Percentiles rank a stretch among this genome's conserved stretches.
Evolutionary conservation across 2,888 invertebrate species (phyloP).

Genomic region (Glyphotaelius pellucidus): DNA sequence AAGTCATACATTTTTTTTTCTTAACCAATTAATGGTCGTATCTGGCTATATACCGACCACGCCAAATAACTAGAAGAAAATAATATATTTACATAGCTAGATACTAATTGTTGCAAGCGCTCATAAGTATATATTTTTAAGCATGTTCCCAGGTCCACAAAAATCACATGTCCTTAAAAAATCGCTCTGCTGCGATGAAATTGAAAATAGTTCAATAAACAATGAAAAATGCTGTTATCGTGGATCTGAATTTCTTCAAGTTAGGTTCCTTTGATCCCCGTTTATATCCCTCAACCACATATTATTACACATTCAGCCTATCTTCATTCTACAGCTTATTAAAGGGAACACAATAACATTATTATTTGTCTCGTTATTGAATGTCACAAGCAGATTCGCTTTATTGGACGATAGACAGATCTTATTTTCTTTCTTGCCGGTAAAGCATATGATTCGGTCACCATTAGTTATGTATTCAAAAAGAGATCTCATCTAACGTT

Average conservation of each 20-base stretch:
- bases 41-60: too few species aligned
- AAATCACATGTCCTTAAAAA: not conserved
- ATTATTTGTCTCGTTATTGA: constrained; percentile 12
- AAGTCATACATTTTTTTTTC: too few species aligned
- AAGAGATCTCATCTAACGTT: not conserved
- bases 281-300: not conserved
- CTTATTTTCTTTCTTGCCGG: not conserved
- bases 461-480: too few species aligned
- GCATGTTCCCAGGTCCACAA: too few species aligned
- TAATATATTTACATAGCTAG: too few species aligned
- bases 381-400: constrained; percentile 20
- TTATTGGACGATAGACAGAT: not conserved
- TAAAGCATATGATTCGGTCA: not conserved
- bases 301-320: not conserved
- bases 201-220: not conserved
- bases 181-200: not conserved
- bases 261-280: not conserved
- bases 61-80: too few species aligned
- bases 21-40: too few species aligned
- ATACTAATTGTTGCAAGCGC: too few species aligned
- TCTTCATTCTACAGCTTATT: not conserved
- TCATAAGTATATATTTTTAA: too few species aligned
- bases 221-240: not conserved
- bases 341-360: not conserved
- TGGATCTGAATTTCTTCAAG: not conserved